Evolutionary conservation across 1,140 invertebrate species (phyloP).

Genomic region (Armadillidium nasatum): DNA sequence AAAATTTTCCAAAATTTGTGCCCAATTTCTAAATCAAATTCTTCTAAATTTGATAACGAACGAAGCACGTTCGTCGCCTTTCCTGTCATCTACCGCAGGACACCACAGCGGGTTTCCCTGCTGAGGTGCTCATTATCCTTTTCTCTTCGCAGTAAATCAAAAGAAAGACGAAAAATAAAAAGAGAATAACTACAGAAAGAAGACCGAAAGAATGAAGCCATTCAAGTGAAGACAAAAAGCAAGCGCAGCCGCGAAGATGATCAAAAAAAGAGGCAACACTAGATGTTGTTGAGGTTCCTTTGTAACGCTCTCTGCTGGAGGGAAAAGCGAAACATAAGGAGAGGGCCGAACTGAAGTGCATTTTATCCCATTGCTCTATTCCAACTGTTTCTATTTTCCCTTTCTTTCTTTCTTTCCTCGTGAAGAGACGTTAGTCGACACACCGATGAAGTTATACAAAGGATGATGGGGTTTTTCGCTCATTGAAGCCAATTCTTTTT

Average conservation of each 20-base stretch:
- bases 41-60: not conserved
- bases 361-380: not conserved
- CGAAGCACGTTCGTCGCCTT: not conserved
- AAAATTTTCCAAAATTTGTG: not conserved
- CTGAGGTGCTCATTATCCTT: not conserved
- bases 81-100: not conserved
- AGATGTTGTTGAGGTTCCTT: not conserved
- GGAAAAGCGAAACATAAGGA: not conserved
- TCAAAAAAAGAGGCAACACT: not conserved
- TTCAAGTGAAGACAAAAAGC: conserved; percentile 4
- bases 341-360: not conserved
- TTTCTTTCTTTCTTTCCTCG: not conserved
- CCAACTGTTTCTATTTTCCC: not conserved
- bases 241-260: not conserved
- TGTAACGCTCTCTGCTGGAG: conserved; percentile 1
- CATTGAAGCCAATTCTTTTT: not conserved
- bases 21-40: not conserved
- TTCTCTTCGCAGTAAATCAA: conserved; percentile 1
- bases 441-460: not conserved
- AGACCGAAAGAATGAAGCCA: not conserved
- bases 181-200: not conserved
- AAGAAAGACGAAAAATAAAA: not conserved
- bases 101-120: not conserved
- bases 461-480: not conserved
- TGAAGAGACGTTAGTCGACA: conserved; percentile 9